Percentiles rank a stretch among this genome's conserved stretches.
phyloP scores from a whole-genome alignment of 2,797 vertebrate species.

The Zonotrichia albicollis region DNA sequence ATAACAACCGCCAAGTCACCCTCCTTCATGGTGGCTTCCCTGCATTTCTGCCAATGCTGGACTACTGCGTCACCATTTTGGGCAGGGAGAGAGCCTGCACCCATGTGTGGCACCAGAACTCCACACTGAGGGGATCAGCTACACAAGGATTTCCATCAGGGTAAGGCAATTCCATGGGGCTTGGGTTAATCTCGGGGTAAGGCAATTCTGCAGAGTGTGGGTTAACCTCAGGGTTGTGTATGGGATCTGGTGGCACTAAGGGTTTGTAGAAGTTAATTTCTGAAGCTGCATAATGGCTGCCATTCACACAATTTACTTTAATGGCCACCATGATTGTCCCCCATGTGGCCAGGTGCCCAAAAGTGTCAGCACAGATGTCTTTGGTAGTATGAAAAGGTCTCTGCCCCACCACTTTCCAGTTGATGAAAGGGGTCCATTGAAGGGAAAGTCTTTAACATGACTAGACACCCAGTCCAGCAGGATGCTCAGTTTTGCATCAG shows the following conservation, averaged over 20 bases:
- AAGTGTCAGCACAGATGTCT: neutral
- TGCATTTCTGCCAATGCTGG: neutral
- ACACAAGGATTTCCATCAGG: neutral
- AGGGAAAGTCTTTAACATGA: neutral
- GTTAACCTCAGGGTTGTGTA: neutral
- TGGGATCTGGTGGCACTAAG: neutral
- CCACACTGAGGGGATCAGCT: neutral
- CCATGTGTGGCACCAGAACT: neutral
- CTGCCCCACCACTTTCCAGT: neutral
- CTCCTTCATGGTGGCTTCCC: neutral
- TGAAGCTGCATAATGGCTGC: neutral
- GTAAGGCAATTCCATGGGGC: neutral
- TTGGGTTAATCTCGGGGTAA: neutral
- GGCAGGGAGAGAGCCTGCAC: neutral
- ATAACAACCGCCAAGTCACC: accelerated
- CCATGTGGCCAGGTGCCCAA: neutral
- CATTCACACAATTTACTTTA: neutral
- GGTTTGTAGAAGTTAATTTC: neutral
- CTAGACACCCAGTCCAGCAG: neutral
- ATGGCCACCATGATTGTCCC: neutral
- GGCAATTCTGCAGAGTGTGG: neutral
- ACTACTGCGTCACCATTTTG: neutral
- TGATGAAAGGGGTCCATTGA: neutral
- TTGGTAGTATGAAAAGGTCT: neutral
- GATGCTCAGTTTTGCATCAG: neutral